These are phyloP conservation scores for Danio albolineatus DNA, from an alignment of 2,797 vertebrate species.

Conservation along the genomic window DNA sequence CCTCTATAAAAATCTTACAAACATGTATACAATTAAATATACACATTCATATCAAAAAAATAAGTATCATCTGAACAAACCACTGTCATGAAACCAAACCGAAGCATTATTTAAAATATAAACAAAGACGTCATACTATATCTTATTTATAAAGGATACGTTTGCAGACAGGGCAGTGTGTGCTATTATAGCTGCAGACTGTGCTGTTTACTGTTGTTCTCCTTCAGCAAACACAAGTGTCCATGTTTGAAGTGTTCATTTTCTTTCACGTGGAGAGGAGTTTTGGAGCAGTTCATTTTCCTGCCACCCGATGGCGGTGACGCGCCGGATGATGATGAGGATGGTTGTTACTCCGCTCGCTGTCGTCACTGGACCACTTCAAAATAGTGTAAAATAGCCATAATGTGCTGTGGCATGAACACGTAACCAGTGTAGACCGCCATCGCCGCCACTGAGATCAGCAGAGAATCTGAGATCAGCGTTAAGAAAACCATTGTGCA, in stretches of 20 bases:
- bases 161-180: constrained; percentile 53
- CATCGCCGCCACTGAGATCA: constrained; percentile 92
- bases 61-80: constrained; percentile 52
- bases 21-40: constrained; percentile 73
- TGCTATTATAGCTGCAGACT: constrained; percentile 27
- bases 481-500: constrained; percentile 61
- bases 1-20: constrained; percentile 74
- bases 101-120: constrained; percentile 19
- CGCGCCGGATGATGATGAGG: neutral
- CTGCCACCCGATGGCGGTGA: constrained; percentile 38
- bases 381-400: constrained; percentile 98
- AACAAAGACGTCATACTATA: constrained; percentile 35
- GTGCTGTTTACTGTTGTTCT: constrained; percentile 28
- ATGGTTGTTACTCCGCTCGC: too few relatives aligned
- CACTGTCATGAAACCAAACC: constrained; percentile 46
- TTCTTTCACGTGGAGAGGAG: constrained; percentile 3
- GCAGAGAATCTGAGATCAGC: constrained; percentile 86
- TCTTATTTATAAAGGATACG: constrained; percentile 35
- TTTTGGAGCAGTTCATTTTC: constrained; percentile 26
- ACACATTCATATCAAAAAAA: constrained; percentile 66
- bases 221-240: constrained; percentile 28
- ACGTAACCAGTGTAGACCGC: constrained; percentile 95
- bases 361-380: constrained; percentile 88
- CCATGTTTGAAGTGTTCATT: constrained; percentile 37
- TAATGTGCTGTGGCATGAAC: constrained; percentile 98